phyloP scores from a whole-genome alignment of 2,888 invertebrate species.

The Dioctria rufipes region DNA sequence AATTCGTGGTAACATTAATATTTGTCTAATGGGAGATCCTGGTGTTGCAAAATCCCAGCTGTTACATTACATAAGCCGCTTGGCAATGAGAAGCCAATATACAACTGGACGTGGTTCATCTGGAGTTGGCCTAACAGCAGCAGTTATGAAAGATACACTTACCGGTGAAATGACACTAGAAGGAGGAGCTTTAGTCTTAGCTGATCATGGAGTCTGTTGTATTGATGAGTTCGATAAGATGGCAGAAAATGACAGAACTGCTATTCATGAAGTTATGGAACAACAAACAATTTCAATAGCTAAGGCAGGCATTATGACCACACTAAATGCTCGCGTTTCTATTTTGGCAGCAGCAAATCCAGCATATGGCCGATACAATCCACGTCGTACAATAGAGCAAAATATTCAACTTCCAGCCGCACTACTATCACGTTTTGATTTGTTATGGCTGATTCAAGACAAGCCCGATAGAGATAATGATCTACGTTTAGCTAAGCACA shows the following conservation, averaged over 20 bases:
- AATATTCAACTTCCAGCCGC: constrained; percentile 99
- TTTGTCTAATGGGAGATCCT: constrained; percentile 99
- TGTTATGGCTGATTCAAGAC: constrained; percentile 95
- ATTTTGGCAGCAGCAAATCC: constrained; percentile 99
- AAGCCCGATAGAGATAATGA: constrained; percentile 82
- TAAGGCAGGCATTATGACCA: constrained; percentile 99
- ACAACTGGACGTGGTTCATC: constrained; percentile 97
- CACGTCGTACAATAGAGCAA: constrained; percentile 94
- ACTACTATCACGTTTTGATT: constrained; percentile 94
- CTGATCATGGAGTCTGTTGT: constrained; percentile 98
- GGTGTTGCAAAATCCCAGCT: constrained; percentile 99
- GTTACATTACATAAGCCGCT: constrained; percentile 92
- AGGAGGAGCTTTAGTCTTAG: constrained; percentile 96
- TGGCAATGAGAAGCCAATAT: constrained; percentile 94
- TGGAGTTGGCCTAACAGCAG: constrained; percentile 98
- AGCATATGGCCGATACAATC: constrained; percentile 98
- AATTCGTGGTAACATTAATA: constrained; percentile 96
- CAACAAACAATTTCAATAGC: constrained; percentile 99
- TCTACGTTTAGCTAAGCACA: constrained; percentile 92
- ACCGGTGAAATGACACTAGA: constrained; percentile 98
- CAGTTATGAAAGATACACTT: constrained; percentile 96
- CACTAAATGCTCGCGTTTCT: constrained; percentile 96
- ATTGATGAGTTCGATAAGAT: constrained; percentile 99
- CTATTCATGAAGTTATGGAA: constrained; percentile 99
- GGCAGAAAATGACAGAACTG: constrained; percentile 95